Base-by-base conservation (phyloP, 1,140 invertebrate species). In the Achroia grisella region DNA sequence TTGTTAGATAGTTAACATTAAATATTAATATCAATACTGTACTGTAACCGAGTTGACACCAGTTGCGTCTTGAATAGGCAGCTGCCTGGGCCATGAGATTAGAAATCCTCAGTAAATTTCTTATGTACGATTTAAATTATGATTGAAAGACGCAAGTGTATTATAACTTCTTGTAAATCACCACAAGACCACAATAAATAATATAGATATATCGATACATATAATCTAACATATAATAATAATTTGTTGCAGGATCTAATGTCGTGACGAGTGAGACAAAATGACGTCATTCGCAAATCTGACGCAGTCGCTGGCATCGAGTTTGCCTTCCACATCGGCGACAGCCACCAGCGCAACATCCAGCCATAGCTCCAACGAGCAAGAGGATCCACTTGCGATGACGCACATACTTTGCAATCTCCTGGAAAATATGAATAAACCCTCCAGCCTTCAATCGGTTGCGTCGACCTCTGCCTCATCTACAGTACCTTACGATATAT, bases 381-480 rank as follows among this genome's bases (percentile, higher is more conserved):
- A 56, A n/a, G 75, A 79, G 29, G 67, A 71, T n/a, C 52, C 72
- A 15, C 52, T 77, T 9, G 66, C 57, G 9, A 83, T 86, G 79
- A 68, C 74, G n/a, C 72, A 81, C 43, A 66, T 83, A 50, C 67
- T 86, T 30, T 80, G 79, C 44, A 85, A 81, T 45, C 66, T 87
- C 10, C 54, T 87, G 6, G 82, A 86, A 15, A 79, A 71, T 48
- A 84, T 85, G 73, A 74, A 71, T 39, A 72, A 69, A 30, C 68
- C 71, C 8, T 42, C 65, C 13, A 52, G 39, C 37, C 39, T 69
- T 12, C 65, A 65, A 27, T 31, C 64, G 1, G 46, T 36, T n/a
- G 42, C 62, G 1, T 58, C 66, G 8, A 57, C 73, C 4, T 55
- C 73, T 0, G 39, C 70, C 15, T 58, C 75, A 0, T 72, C 79